Evolutionary conservation across 53 echinoderm and acorn worm genomes (phyloP), one percentile per base, ranked within the genome.

Genomic region (Paracentrotus lividus): DNA sequence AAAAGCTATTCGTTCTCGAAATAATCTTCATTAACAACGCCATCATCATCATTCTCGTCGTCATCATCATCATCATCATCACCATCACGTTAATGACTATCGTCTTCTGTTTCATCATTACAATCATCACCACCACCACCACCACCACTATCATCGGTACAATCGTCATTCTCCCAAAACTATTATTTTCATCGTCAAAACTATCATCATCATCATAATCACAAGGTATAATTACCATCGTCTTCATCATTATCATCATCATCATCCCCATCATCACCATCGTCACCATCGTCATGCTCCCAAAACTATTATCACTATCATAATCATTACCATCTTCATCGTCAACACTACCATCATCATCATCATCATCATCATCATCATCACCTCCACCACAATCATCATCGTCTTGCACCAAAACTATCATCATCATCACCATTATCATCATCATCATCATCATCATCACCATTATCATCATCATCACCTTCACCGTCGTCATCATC

Each of bases 241-340:
- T 8, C 85, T 21, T 18, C n/a, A 5, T 34, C n/a, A 85, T 56
- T 21, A 29, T 33, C 34, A 32, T 84, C 60, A 84, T 29, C 72
- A 69, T 16, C 14, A 85, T n/a, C n/a, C 24, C 26, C 49, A 49
- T 49, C 31, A 29, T 47, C 26, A 27, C 49, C n/a, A 24, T 5
- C 47, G 15, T 47, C 84, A 45, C 16, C 0, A 47, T 84, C 47
- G 18, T 24, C 44, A 3, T 13, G 4, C 32, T 34, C 1, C n/a
- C n/a, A n/a, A n/a, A n/a, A n/a, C n/a, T n/a, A n/a, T n/a, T 33
- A 66, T 32, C 66, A 66, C 23, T 8, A 69, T 16, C 69, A 93
- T 59, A 20, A 61, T 32, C 60, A 93, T 61, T 77, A 93, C 49
- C 93, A 93, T 86, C 55, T 58, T 86, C 64, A 85, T 93, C 93